Percentiles rank a stretch among this genome's conserved stretches.
phyloP scores from a whole-genome alignment of 1,140 invertebrate species.

The Anoplophora glabripennis region DNA sequence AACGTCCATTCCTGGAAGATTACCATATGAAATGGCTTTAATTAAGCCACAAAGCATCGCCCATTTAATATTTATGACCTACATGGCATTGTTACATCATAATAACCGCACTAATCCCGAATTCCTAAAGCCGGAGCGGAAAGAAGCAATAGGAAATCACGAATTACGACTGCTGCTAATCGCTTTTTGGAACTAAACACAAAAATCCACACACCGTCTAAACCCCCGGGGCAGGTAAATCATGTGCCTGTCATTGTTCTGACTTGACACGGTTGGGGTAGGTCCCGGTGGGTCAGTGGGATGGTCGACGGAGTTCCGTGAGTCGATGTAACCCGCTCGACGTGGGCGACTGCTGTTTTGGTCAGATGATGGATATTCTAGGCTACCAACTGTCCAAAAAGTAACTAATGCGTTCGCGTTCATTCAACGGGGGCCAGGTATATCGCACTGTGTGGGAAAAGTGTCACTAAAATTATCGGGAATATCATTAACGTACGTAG shows the following conservation, averaged over 20 bases:
- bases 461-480: conserved; percentile 12
- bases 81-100: not conserved
- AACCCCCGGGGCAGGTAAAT: conserved; percentile 36
- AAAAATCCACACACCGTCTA: conserved; percentile 17
- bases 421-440: conserved; percentile 34
- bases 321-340: not conserved
- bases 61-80: conserved; percentile 1
- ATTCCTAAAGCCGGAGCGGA: conserved; percentile 1
- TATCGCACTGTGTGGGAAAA: conserved; percentile 37
- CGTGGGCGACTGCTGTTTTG: conserved; percentile 36
- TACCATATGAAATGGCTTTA: no score
- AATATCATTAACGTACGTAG: conserved; percentile 3
- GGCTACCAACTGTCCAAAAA: conserved; percentile 40
- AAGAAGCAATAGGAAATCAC: conserved; percentile 28
- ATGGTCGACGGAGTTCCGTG: conserved; percentile 5
- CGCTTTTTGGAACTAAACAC: conserved; percentile 28
- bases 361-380: conserved; percentile 41
- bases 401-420: conserved; percentile 37
- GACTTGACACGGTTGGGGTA: conserved; percentile 35
- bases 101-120: no score
- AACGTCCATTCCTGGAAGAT: no score
- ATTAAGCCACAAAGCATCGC: no score
- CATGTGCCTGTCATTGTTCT: conserved; percentile 32
- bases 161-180: conserved; percentile 33
- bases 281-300: conserved; percentile 30